Base-by-base conservation (phyloP, 2,113 vertebrate species). In the Vicugna pacos region DNA sequence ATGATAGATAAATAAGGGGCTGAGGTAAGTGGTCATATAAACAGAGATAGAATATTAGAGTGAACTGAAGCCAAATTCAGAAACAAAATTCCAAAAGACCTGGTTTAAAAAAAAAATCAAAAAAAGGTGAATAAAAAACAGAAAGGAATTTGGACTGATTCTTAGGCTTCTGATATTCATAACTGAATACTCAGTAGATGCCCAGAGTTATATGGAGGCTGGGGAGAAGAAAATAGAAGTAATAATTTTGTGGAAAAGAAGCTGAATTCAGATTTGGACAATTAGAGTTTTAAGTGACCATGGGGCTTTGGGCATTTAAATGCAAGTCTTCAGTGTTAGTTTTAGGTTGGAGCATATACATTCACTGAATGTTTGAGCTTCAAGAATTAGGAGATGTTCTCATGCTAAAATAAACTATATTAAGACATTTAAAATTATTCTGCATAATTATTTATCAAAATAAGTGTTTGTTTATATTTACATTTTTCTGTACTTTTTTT, bases 401-500 rank as follows among this genome's bases (percentile, higher is more conserved):
- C 38, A 58, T 46, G 52, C 4, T 77, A 70, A 75, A 52, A 67
- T 17, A 54, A 89, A 52, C 52, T 24, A 19, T 48, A 62, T n/a
- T 60, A 42, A 24, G 22, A 67, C 10, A 64, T 64, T 79, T 92
- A 67, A 80, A 82, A 80, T 80, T 67, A 4, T 64, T 24, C 19
- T 86, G 35, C 2, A 67, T 54, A 86, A 52, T 86, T 80, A 35
- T 79, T 89, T 76, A 12, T 35, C 73, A 80, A 62, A 69, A 9
- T 26, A 81, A 82, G 24, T 77, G 4, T 87, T 91, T 42, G n/a
- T 46, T 87, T 83, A 65, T 5, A 67, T 93, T n/a, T n/a, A n/a
- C 75, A 12, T 32, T 52, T 60, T 62, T 22, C 46, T 38, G 4
- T 26, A 17, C 67, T 65, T 77, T 35, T 75, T 80, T 80, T n/a